Conservation (phyloP, 2,797 vertebrate species). For the Cheirogaleus major region DNA sequence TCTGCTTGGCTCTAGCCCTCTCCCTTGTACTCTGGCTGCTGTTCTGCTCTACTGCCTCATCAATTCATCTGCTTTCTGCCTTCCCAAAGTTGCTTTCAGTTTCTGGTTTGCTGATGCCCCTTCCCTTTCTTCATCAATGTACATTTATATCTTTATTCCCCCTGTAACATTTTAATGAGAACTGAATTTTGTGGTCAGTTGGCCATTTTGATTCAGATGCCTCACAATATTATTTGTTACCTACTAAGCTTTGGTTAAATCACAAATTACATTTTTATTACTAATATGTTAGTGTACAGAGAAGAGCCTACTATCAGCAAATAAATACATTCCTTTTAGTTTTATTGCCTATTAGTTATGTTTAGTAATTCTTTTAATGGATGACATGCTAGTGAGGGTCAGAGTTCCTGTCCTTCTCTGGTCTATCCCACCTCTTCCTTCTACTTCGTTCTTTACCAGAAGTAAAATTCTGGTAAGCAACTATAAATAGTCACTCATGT, state of each 20-base stretch:
- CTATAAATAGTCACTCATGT: neutral
- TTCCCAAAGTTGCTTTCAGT: conserved; percentile 9
- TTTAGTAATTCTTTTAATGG: neutral
- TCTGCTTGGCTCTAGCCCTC: neutral
- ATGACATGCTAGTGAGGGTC: neutral
- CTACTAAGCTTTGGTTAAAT: conserved; percentile 20
- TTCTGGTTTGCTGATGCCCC: neutral
- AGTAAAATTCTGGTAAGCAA: conserved; percentile 37
- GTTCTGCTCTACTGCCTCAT: neutral
- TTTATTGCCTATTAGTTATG: neutral
- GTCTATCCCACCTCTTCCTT: neutral
- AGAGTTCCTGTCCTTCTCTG: neutral
- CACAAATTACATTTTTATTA: neutral
- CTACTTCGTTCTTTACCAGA: neutral
- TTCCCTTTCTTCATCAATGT: neutral
- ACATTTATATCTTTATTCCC: neutral
- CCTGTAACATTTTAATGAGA: neutral
- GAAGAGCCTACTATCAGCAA: neutral
- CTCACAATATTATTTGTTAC: conserved; percentile 29
- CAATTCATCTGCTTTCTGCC: neutral
- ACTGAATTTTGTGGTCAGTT: neutral
- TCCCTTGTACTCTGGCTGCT: neutral
- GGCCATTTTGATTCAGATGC: conserved; percentile 17
- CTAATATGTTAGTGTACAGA: neutral
- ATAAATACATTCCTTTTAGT: conserved; percentile 18